Conservation (phyloP, 2,888 invertebrate species). For the Pecten maximus region DNA sequence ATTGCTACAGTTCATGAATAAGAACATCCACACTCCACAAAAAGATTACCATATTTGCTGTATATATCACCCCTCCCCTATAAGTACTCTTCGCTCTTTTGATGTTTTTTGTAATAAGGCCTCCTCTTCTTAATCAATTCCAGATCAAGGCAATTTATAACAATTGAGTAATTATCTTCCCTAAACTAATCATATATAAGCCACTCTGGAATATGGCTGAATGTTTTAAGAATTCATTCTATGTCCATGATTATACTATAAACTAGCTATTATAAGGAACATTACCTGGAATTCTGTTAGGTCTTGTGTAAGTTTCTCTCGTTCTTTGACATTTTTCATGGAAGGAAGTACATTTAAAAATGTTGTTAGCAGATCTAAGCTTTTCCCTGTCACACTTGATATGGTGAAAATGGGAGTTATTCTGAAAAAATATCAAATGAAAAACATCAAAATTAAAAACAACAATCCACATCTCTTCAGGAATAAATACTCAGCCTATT, state of each 20-base stretch:
- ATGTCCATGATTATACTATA: no score
- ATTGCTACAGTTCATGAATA: neutral
- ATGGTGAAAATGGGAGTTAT: constrained; percentile 85
- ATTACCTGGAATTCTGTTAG: constrained; percentile 77
- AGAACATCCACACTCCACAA: neutral
- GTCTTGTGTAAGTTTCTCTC: constrained; percentile 88
- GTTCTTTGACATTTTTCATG: constrained; percentile 84
- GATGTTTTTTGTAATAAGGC: no score
- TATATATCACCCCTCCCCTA: no score
- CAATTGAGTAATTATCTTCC: no score
- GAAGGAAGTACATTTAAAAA: constrained; percentile 91
- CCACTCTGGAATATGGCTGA: no score
- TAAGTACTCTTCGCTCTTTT: no score
- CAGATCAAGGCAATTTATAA: no score
- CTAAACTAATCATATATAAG: no score
- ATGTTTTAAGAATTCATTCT: no score
- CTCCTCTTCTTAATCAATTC: no score
- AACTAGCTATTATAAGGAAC: no score
- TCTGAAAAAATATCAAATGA: constrained; percentile 64
- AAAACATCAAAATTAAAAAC: neutral
- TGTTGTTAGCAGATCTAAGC: constrained; percentile 90
- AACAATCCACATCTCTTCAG: no score
- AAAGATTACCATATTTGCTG: neutral
- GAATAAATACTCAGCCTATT: neutral
- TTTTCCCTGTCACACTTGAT: constrained; percentile 94